Evolutionary conservation across 2,797 vertebrate species (phyloP).

Genomic region (Muscicapa comitata): DNA sequence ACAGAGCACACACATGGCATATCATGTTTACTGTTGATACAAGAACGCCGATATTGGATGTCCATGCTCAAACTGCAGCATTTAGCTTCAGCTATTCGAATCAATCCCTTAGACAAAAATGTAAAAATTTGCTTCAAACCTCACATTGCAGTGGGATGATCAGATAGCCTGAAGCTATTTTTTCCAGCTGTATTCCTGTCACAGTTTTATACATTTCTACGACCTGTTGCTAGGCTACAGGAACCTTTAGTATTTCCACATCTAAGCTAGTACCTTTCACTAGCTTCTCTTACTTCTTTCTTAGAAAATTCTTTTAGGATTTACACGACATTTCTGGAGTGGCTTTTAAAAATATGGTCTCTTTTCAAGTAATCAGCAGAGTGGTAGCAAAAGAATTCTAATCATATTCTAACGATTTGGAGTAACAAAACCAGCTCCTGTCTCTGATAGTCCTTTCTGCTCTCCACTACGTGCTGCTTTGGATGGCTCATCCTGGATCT

Average conservation of each 20-base stretch:
- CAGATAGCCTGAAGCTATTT: not conserved
- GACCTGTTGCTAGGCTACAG: conserved; percentile 57
- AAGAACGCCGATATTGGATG: not conserved
- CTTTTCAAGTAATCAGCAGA: not conserved
- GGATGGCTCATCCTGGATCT: not conserved
- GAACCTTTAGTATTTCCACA: not conserved
- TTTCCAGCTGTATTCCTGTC: conserved; percentile 23
- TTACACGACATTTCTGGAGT: conserved; percentile 27
- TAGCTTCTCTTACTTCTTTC: not conserved
- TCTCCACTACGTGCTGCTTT: not conserved
- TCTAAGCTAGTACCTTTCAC: not conserved
- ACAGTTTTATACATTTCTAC: not conserved
- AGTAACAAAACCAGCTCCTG: not conserved
- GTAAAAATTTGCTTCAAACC: not conserved
- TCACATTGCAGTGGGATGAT: not conserved
- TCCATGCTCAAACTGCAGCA: not conserved
- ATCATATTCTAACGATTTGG: not conserved
- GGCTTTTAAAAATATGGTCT: conserved; percentile 16
- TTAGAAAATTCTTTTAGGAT: conserved; percentile 30
- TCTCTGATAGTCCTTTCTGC: not conserved
- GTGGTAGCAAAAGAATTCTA: not conserved
- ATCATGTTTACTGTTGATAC: not conserved
- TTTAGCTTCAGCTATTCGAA: not conserved
- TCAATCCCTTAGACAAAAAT: not conserved
- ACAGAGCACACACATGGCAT: not conserved